Conservation (phyloP, 2,888 invertebrate species). For the Caenorhabditis angaria region DNA sequence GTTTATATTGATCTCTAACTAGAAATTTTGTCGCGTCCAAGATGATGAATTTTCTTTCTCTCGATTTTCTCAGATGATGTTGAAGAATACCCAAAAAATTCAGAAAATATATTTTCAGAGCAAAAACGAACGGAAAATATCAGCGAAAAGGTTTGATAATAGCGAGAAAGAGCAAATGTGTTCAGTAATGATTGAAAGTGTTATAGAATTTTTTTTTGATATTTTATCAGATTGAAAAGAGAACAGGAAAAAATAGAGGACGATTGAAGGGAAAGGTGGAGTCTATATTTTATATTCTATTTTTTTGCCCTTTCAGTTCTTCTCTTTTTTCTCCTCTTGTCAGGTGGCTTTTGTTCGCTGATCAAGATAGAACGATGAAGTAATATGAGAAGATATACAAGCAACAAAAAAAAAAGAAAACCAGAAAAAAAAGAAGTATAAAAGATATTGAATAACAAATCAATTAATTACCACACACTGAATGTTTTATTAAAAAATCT, state of each 20-base stretch:
- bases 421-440: background rate
- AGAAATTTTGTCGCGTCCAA: background rate
- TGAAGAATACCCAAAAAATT: slow-evolving; percentile 7
- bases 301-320: slow-evolving; percentile 2
- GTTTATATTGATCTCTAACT: background rate
- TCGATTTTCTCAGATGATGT: background rate
- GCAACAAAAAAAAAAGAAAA: background rate
- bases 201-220: background rate
- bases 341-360: slow-evolving; percentile 2
- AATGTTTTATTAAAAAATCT: too few species aligned
- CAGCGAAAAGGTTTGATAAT: background rate
- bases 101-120: too few species aligned
- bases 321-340: background rate
- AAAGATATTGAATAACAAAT: slow-evolving; percentile 2
- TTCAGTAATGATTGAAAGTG: background rate
- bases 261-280: background rate
- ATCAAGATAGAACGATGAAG: slow-evolving; percentile 4
- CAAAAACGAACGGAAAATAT: background rate
- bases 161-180: background rate
- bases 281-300: slow-evolving; percentile 4
- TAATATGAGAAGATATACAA: slow-evolving; percentile 2
- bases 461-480: background rate
- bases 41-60: background rate
- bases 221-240: slow-evolving; percentile 2
- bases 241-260: slow-evolving; percentile 2